Evolutionary conservation across 1,140 invertebrate species (phyloP).

Genomic region (Megalopta genalis): DNA sequence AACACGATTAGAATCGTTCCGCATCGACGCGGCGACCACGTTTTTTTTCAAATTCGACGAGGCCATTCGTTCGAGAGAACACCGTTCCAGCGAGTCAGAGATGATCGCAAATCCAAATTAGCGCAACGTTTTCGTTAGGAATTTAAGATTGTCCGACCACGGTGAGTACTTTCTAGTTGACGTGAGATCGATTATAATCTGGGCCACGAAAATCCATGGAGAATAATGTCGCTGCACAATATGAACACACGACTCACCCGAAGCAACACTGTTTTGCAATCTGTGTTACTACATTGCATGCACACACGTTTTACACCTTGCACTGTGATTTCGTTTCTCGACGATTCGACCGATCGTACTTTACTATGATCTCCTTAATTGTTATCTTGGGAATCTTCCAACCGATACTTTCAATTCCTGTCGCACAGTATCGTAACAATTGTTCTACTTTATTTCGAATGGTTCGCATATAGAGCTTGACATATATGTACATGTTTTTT

Average conservation of each 20-base stretch:
- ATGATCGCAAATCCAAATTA: not conserved
- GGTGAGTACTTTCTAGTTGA: not conserved
- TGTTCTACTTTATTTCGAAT: not conserved
- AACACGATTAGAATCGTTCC: not conserved
- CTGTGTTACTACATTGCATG: not conserved
- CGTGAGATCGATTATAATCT: not conserved
- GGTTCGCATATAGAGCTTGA: not conserved
- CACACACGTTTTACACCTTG: not conserved
- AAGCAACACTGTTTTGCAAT: not conserved
- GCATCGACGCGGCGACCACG: not conserved
- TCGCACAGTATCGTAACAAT: not conserved
- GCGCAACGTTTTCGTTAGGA: not conserved
- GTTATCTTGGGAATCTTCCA: not conserved
- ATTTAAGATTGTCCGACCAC: not conserved
- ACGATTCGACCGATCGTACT: no score
- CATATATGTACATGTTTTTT: no score
- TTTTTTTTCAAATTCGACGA: not conserved
- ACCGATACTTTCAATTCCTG: not conserved
- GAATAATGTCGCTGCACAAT: not conserved
- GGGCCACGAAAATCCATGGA: no score
- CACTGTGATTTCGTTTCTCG: not conserved
- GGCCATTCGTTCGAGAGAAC: no score
- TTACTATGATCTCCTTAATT: not conserved
- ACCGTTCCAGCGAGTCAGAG: no score
- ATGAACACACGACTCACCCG: not conserved